Conservation (phyloP, 1,140 invertebrate species). For the Heliconius congener region DNA sequence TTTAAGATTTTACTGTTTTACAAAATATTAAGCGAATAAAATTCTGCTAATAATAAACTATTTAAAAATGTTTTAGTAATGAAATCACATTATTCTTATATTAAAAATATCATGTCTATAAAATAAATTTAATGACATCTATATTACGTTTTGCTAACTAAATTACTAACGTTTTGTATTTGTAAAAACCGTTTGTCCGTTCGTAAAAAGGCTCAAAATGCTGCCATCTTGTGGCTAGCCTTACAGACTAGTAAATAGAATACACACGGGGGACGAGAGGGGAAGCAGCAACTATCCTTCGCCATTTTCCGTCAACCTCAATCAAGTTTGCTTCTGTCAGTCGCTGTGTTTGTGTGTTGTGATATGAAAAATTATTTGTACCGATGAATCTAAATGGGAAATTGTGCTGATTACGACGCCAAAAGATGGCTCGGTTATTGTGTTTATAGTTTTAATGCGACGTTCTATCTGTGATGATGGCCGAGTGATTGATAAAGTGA, state of each 20-base stretch:
- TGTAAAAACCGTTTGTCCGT: neutral
- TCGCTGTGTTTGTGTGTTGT: slow-evolving; percentile 79
- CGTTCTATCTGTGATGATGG: slow-evolving; percentile 75
- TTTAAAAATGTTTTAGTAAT: neutral
- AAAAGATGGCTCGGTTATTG: slow-evolving; percentile 76
- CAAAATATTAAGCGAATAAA: no score
- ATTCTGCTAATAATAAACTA: no score
- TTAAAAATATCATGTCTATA: neutral
- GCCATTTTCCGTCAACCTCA: slow-evolving; percentile 79
- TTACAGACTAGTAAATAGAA: slow-evolving; percentile 13
- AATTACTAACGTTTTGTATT: neutral
- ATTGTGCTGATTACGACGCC: slow-evolving; percentile 74
- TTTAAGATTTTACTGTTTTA: no score
- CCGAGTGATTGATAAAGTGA: slow-evolving; percentile 76
- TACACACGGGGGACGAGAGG: slow-evolving; percentile 57
- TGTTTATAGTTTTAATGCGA: slow-evolving; percentile 78
- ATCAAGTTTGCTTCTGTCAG: slow-evolving; percentile 78
- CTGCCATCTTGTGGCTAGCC: slow-evolving; percentile 48
- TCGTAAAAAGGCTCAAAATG: slow-evolving; percentile 22
- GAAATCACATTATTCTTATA: neutral
- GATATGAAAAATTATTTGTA: slow-evolving; percentile 79
- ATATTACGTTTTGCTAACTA: neutral
- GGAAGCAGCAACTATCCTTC: slow-evolving; percentile 64
- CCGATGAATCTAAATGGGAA: slow-evolving; percentile 79
- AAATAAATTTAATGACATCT: neutral